A percentile compares a stretch with the other conserved stretches of the same genome.
These are phyloP conservation scores for Petrocephalus zakoni DNA, from an alignment of 2,113 vertebrate genomes.

Conservation along the genomic window DNA sequence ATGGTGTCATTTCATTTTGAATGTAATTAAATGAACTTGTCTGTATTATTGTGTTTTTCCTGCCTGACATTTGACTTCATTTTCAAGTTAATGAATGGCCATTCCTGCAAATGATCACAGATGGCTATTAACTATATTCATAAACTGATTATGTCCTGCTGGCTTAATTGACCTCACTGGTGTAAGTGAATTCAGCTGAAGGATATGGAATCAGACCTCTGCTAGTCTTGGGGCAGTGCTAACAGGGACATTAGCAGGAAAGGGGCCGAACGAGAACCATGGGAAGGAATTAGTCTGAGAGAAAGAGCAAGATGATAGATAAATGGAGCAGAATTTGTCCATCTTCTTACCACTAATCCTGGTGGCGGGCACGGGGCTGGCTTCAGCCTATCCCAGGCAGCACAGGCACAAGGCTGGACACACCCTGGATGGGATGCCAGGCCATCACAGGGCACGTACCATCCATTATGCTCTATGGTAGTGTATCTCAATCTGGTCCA, in stretches of 20 bases:
- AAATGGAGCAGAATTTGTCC: not conserved
- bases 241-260: not conserved
- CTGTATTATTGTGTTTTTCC: not conserved
- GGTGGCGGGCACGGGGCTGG: not conserved
- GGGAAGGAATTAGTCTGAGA: not conserved
- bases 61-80: not conserved
- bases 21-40: not conserved
- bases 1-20: not conserved
- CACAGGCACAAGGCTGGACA: not conserved
- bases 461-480: not conserved
- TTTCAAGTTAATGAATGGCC: not conserved
- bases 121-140: slow-evolving; percentile 1
- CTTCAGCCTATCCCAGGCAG: not conserved
- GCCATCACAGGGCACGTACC: not conserved
- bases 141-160: not conserved
- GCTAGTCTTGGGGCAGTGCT: not conserved
- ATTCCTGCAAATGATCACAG: not conserved
- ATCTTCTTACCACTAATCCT: not conserved
- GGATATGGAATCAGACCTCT: not conserved
- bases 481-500: too few relatives aligned
- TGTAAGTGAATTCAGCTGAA: not conserved
- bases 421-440: not conserved
- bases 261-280: not conserved
- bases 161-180: not conserved
- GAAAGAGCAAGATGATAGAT: not conserved